Base-by-base conservation (phyloP, 2,888 invertebrate genomes). In the Bombyx huttoni region DNA sequence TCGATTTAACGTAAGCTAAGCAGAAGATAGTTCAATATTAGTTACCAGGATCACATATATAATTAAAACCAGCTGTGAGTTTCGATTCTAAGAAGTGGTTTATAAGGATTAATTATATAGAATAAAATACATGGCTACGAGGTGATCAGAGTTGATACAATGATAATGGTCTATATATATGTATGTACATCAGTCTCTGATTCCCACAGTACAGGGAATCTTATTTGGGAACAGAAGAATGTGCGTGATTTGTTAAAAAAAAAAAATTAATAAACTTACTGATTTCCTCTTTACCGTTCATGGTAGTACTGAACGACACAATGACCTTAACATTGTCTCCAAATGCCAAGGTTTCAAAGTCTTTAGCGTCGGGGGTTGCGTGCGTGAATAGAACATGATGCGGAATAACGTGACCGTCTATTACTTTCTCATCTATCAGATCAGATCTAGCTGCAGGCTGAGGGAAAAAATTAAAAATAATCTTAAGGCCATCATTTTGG, bases 321-420 rank as follows among this genome's bases (percentile, higher is more conserved):
- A 94, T 93, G 51, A 96, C 96, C 81, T 94, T 94, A 56, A 96
- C 91, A 68, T 94, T 94, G 69, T 96, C 96, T 46, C 93, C 91
- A 71, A 94, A 95, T 33, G 96, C 95, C 60, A 94, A 86, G 7
- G 96, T 96, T 72, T 93, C 92, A 72, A 92, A 95, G 60, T 94
- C 93, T 57, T 91, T 89, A 56, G 91, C 91, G 62, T 93, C 92
- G 7, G 91, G 90, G 0, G 95, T 94, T 13, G 96, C 94, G 59
- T 94, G 91, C 0, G 96, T 96, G 81, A 97, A 97, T 53, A 97
- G 90, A 33, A 96, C 96, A 70, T 94, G 92, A 69, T 93, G 92
- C 0, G 96, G 95, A 62, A 98, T 94, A 52, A 98, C 94, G 77
- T 98, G 97, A 0, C 96, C 96, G 73, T 96, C 96, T 56, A 97